Evolutionary conservation across 2,888 invertebrate genomes (phyloP), one percentile per base, ranked within the genome.

Genomic region (Leptogaster cylindrica): DNA sequence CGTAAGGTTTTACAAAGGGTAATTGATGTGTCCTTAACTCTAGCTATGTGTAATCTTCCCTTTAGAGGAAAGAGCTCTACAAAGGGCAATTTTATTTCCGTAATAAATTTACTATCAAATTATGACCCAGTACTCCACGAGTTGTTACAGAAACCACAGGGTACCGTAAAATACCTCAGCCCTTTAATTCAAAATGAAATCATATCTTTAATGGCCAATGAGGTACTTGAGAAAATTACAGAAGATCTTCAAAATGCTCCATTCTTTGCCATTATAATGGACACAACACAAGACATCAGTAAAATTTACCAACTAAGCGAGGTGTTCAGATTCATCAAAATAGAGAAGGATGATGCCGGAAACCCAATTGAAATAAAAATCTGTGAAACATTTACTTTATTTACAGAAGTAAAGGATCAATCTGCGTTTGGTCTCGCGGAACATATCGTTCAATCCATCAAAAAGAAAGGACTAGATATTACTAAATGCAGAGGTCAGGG

Each of bases 1-100:
- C 52, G 65, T 50, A 33, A 65, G 63, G 46, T 63, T 48, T 63
- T 63, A 8, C 48, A 61, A 63, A 67, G 67, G 10, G 61, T 67
- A 61, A 28, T 63, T 67, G 67, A 67, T 68, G 68, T 68, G 64
- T 64, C 68, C 65, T 51, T 68, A 64, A 68, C 52, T 36, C 65
- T 68, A 52, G 64, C 68, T 51, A 65, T 64, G 52, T 68, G 52
- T 65, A 41, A 68, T 51, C 65, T 64, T 51, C 64, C 67, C 63
- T 67, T 63, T 67, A 61, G 63, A 63, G 67, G 67, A 61, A 16
- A 36, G 41, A 66, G 55, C 14, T 67, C 61, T 28, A n/a, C n/a
- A n/a, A 8, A 18, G 58, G 41, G 58, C 55, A 61, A 58, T 16
- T 61, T 67, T 46, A 44, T 41, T 58, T 61, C 31, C 46, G 46